Conservation (phyloP, 2,888 invertebrate species). For the Callinectes sapidus region DNA sequence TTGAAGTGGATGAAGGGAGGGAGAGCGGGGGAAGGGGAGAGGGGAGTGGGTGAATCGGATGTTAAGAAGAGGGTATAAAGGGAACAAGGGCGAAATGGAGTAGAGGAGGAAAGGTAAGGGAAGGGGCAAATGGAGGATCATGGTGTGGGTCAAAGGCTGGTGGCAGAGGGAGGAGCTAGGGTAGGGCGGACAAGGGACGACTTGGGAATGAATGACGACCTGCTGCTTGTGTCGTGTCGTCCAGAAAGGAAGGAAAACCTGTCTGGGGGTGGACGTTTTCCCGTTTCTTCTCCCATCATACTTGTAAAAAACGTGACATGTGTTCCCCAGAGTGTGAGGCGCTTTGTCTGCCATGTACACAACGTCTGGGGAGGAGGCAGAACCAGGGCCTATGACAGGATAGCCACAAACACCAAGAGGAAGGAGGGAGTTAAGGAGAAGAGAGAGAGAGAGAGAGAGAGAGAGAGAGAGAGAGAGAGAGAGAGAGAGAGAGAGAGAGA, state of each 20-base stretch:
- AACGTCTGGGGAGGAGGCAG: background rate
- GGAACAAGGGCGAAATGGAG: background rate
- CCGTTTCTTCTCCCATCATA: background rate
- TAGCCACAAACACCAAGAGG: background rate
- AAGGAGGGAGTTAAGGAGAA: background rate
- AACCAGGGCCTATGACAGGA: background rate
- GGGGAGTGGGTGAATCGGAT: background rate
- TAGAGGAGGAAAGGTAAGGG: background rate
- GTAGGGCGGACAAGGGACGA: background rate
- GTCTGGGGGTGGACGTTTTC: background rate
- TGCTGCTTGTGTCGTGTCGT: background rate
- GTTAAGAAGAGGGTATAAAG: background rate
- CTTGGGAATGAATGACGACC: background rate
- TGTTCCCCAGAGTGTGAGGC: background rate
- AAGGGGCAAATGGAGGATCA: background rate
- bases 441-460: constrained; percentile 1
- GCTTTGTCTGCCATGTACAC: background rate
- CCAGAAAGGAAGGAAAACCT: background rate
- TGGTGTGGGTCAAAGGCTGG: background rate
- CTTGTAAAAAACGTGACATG: background rate
- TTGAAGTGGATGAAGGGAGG: background rate
- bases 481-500: constrained; percentile 1
- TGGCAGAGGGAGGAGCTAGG: background rate
- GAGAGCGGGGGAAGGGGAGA: background rate
- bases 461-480: constrained; percentile 1